A percentile compares a stretch with the other conserved stretches of the same genome.
Conservation (phyloP, 2,113 vertebrate genomes). For the Brachyhypopomus gauderio region DNA sequence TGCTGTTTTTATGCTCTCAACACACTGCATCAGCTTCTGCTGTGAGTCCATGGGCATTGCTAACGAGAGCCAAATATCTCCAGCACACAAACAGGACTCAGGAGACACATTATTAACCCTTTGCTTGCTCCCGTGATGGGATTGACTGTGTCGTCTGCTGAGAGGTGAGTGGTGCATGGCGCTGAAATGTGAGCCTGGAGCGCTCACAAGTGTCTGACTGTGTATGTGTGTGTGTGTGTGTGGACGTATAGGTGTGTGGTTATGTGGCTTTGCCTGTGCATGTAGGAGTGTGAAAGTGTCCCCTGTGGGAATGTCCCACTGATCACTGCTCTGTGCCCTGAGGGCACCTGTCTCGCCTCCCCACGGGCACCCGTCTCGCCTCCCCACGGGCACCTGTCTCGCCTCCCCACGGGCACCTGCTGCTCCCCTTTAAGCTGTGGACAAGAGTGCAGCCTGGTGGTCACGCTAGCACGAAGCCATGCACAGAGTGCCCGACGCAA, state of each 20-base stretch:
- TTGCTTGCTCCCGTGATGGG: conserved; percentile 23
- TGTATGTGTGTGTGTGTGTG: conserved; percentile 5
- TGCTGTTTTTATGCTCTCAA: neutral
- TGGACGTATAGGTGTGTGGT: conserved; percentile 6
- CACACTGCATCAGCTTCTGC: conserved; percentile 29
- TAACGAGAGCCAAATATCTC: conserved; percentile 19
- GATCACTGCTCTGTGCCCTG: conserved; percentile 43
- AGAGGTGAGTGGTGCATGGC: neutral
- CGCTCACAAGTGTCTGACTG: neutral
- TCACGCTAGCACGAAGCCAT: neutral
- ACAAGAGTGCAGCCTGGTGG: conserved; percentile 5
- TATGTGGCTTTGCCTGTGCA: conserved; percentile 19
- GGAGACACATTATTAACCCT: conserved; percentile 28
- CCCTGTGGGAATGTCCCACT: conserved; percentile 50
- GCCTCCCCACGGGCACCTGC: conserved; percentile 25
- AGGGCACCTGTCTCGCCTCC: conserved; percentile 46
- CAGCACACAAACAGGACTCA: conserved; percentile 26
- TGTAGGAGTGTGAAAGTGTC: conserved; percentile 25
- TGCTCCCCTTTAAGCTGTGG: conserved; percentile 26
- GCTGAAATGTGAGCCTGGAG: neutral
- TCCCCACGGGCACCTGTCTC: conserved; percentile 48
- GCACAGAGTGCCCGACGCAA: neutral
- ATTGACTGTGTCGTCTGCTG: neutral
- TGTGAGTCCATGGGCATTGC: conserved; percentile 8
- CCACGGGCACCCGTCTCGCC: conserved; percentile 45